phyloP scores from a whole-genome alignment of 2,113 vertebrate species.

The Macquaria australasica region DNA sequence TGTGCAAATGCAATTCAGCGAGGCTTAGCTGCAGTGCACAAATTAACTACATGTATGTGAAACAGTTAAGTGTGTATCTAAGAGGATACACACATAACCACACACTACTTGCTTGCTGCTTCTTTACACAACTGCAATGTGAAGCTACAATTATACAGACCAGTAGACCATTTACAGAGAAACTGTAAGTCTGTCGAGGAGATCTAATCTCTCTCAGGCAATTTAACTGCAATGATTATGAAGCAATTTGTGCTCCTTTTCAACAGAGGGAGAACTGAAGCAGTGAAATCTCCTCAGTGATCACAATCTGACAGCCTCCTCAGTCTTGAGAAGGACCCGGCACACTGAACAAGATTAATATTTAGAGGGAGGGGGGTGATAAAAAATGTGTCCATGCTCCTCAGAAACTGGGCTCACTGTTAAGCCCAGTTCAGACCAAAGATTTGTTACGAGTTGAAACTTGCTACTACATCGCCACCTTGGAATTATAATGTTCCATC shows the following conservation, averaged over 20 bases:
- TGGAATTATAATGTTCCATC: too few relatives aligned
- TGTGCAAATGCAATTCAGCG: not conserved
- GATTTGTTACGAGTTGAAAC: too few relatives aligned
- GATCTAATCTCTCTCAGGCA: not conserved
- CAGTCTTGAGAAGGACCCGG: not conserved
- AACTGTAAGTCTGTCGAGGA: not conserved
- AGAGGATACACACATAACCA: not conserved
- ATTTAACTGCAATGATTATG: slow-evolving; percentile 14
- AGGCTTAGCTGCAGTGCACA: slow-evolving; percentile 1
- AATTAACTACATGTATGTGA: not conserved
- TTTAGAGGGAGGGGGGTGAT: not conserved
- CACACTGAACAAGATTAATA: not conserved
- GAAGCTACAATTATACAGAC: not conserved
- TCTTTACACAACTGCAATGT: not conserved
- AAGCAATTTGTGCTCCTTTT: not conserved
- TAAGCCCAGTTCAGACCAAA: too few relatives aligned
- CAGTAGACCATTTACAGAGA: slow-evolving; percentile 5
- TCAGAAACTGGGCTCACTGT: not conserved
- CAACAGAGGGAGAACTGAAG: not conserved
- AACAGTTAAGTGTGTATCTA: not conserved
- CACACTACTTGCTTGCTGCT: not conserved
- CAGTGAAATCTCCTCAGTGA: not conserved
- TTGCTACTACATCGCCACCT: too few relatives aligned
- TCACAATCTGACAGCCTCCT: not conserved
- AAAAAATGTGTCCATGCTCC: not conserved